Evolutionary conservation across 2,888 invertebrate genomes (phyloP), one percentile per base, ranked within the genome.

Genomic region (Octonoba sinensis): DNA sequence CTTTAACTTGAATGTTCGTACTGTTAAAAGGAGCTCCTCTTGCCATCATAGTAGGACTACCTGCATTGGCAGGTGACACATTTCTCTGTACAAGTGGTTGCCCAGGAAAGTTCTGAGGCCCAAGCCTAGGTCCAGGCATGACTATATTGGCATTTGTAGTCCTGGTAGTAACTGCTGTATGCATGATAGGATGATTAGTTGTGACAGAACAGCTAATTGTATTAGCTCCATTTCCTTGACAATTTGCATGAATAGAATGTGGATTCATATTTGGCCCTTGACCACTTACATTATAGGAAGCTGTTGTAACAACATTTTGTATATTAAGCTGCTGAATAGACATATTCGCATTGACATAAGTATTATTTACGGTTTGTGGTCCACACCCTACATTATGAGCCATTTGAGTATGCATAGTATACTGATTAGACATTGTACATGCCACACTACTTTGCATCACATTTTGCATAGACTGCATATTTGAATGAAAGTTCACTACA

Each of bases 1-100:
- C 95, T 89, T 97, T 97, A 36, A 98, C 96, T 90, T 96, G 95
- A 72, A 90, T 88, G 89, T 95, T 97, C 62, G 93, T 92, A 85
- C 93, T 93, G 86, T 93, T 93, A 87, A 93, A 93, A 49, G 85
- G 79, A 13, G 82, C 47, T 16, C 69, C 73, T 59, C 83, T 75
- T 20, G 47, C 71, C 79, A 84, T 82, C 82, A 82, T 67, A 8
- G 75, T 73, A 22, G 82, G 82, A 71, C 79, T 75, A 24, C 67
- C 76, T 59, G 82, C 70, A 69, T 62, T 72, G 54, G 56, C 59
- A 64, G 81, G 75, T 49, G 72, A 49, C 27, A 67, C 64, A 67
- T 62, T 73, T 27, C 82, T 82, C 20, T 73, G 82, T 20, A 44
- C 64, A 51, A 57, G 59, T 3, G 82, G 47, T 22, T 72, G 76